phyloP scores from a whole-genome alignment of 1,140 invertebrate species.

The Hylyphantes graminicola region DNA sequence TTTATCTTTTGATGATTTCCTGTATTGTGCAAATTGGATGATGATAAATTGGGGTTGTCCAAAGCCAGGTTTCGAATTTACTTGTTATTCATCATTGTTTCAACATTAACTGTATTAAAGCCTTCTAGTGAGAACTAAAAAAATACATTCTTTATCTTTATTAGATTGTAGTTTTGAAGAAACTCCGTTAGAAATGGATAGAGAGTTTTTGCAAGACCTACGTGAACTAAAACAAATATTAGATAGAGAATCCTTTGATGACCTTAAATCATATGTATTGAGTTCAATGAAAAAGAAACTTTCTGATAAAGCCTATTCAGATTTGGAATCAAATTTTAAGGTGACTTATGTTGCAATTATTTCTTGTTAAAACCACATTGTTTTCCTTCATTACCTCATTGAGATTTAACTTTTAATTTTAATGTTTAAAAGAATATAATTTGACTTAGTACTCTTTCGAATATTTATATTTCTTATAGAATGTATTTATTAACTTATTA shows the following conservation, averaged over 20 bases:
- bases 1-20: conserved; percentile 87
- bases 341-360: conserved; percentile 61
- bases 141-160: conserved; percentile 32
- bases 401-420: too few relatives aligned
- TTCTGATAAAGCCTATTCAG: conserved; percentile 52
- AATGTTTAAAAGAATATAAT: not conserved
- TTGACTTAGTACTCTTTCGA: not conserved
- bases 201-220: conserved; percentile 89
- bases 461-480: not conserved
- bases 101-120: not conserved
- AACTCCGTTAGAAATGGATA: conserved; percentile 79
- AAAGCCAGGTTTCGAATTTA: conserved; percentile 47
- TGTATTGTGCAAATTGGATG: conserved; percentile 87
- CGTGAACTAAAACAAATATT: conserved; percentile 84
- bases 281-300: conserved; percentile 18
- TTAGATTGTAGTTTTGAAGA: conserved; percentile 67
- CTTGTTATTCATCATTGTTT: conserved; percentile 1
- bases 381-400: too few relatives aligned
- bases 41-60: conserved; percentile 85
- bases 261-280: conserved; percentile 59
- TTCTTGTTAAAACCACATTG: not conserved
- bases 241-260: conserved; percentile 80
- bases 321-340: conserved; percentile 68
- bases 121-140: not conserved
- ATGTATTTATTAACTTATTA: not conserved